Conservation (phyloP, 2,888 invertebrate genomes). For the Oasisia sp. region DNA sequence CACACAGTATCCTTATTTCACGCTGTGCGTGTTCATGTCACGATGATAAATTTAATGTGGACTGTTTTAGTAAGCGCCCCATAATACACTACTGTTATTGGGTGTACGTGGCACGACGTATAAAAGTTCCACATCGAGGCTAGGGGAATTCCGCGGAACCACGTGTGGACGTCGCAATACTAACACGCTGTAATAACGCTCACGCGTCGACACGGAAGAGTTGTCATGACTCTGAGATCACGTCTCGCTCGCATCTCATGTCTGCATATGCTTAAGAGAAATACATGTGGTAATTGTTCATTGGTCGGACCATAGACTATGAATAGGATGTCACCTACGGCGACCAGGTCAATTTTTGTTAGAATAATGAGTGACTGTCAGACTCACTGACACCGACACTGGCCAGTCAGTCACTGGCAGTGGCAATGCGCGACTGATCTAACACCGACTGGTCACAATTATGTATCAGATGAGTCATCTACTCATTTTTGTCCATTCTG, state of each 20-base stretch:
- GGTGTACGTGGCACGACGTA: slow-evolving; percentile 4
- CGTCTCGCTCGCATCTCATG: background rate
- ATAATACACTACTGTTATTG: background rate
- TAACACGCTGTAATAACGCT: background rate
- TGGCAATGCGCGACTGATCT: too few relatives aligned
- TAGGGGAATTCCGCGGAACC: slow-evolving; percentile 14
- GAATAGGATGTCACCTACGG: background rate
- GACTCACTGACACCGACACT: too few relatives aligned
- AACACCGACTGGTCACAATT: too few relatives aligned
- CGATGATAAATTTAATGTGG: background rate
- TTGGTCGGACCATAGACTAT: background rate
- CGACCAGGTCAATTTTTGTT: background rate
- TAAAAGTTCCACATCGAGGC: background rate
- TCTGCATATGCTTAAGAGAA: slow-evolving; percentile 4
- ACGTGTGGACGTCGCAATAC: background rate
- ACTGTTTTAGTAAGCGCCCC: slow-evolving; percentile 12
- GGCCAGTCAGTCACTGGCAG: too few relatives aligned
- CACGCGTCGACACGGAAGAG: background rate
- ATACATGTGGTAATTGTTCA: slow-evolving; percentile 1
- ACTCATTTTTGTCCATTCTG: too few relatives aligned
- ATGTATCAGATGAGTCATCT: too few relatives aligned
- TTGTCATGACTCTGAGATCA: background rate
- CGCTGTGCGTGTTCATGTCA: background rate
- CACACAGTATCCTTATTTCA: background rate
- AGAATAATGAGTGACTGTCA: background rate